Base-by-base conservation (phyloP, 1,140 invertebrate genomes). In the Stegodyphus dumicola region DNA sequence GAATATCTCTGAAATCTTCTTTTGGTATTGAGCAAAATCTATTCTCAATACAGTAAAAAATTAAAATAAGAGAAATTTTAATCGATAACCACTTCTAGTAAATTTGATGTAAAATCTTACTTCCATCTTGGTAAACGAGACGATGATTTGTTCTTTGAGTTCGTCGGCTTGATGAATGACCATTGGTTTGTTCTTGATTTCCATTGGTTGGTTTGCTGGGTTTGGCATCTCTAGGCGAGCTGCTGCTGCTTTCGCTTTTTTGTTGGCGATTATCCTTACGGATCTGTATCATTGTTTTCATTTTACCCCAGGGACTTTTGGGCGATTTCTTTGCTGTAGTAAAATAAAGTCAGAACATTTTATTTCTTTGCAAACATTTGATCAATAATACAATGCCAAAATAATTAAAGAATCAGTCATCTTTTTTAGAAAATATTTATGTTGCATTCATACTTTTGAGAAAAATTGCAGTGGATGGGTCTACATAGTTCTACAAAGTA, bases 221-320 rank as follows among this genome's bases (percentile, higher is more conserved):
- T 18, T 85, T 85, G 17, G 67, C 67, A 17, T 78, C 85, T 18
- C 85, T 77, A n/a, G 79, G 77, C 6, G 85, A 83, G 54, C 85
- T 80, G 51, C 85, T 83, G 10, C 77, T 83, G 71, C 75, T 85
- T 18, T 77, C 79, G 53, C 79, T 80, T 67, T 86, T 86, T 52
- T 83, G 86, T 6, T 84, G 66, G n/a, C 86, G 71, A 70, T 85
- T 69, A 60, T 87, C 87, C 65, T 83, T n/a, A 9, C 87, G 77
- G n/a, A 83, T 87, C 49, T 85, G 83, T 13, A 87, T 87, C 76
- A 87, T 87, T 10, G 87, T 87, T 48, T 87, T 87, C 70, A 87
- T 83, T 67, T 77, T 75, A 9, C 87, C 78, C 87, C 87, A 87
- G 0, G 87, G 83, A 7, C 60, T 65, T 60, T 87, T 87, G 0